Percentiles rank a stretch among this genome's conserved stretches.
Evolutionary conservation across 2,113 vertebrate species (phyloP).

Genomic region (human (Homo sapiens)): GRCh38 chr1:63759501-63760000

Average conservation of each 20-base stretch:
- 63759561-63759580: not conserved
- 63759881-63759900: not conserved
- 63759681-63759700: not conserved
- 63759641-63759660: not conserved
- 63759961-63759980: not conserved
- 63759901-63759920: not conserved
- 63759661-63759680: not conserved
- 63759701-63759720: not conserved
- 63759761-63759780: not conserved
- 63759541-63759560: not conserved
- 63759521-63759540: not conserved
- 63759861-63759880: not conserved
- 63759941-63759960: not conserved
- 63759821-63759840: conserved; percentile 7
- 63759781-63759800: not conserved
- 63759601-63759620: not conserved
- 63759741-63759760: not conserved
- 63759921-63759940: conserved; percentile 26
- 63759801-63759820: conserved; percentile 15
- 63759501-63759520: not conserved
- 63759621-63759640: not conserved
- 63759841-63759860: not conserved
- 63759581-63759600: not conserved
- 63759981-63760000: not conserved
- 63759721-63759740: conserved; percentile 15